Evolutionary conservation across 2,888 invertebrate species (phyloP), one percentile per base, ranked within the genome.

Genomic region (Epicampocera succincta): DNA sequence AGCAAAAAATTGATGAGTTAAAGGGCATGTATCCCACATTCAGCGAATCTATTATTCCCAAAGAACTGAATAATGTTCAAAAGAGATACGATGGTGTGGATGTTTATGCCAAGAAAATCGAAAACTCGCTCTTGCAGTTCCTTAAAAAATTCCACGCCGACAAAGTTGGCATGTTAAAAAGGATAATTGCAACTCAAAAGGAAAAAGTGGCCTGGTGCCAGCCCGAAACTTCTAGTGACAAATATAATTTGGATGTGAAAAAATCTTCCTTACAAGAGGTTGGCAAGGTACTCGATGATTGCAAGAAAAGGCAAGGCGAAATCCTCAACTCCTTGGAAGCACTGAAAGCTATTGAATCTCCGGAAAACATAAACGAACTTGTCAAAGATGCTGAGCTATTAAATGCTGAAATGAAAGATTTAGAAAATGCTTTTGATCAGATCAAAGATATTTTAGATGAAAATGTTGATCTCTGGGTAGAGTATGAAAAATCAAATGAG

Each of bases 151-250:
- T 95, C 85, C 96, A 97, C 86, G 94, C 94, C 58, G 97, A 97
- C 84, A 97, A 96, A 87, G 93, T 96, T 74, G 94, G 94, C 58
- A 95, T 95, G 88, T 92, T 97, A 44, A 95, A 96, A 86, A 93
- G 97, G 85, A 94, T 96, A 88, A 93, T 98, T 11, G 93, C 94
- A 65, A 94, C 95, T 1, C 94, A 96, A 84, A 95, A 95, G 83
- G 98, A 98, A 87, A 98, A 98, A 90, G 94, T 97, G 0, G 93
- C 94, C 13, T 98, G 98, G 97, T 98, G 98, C 89, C 93, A 95
- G 87, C 96, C 97, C 0, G 98, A 98, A 88, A 93, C 95, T 1
- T 94, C 95, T 40, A 97, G 96, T 87, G 98, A 98, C 88, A 95
- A 95, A 89, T 98, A 98, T 89, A 97, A 97, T 88, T 92, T 98